Percentiles rank a stretch among this genome's conserved stretches.
phyloP scores from a whole-genome alignment of 2,113 vertebrate genomes.

The Entomyzon cyanotis region DNA sequence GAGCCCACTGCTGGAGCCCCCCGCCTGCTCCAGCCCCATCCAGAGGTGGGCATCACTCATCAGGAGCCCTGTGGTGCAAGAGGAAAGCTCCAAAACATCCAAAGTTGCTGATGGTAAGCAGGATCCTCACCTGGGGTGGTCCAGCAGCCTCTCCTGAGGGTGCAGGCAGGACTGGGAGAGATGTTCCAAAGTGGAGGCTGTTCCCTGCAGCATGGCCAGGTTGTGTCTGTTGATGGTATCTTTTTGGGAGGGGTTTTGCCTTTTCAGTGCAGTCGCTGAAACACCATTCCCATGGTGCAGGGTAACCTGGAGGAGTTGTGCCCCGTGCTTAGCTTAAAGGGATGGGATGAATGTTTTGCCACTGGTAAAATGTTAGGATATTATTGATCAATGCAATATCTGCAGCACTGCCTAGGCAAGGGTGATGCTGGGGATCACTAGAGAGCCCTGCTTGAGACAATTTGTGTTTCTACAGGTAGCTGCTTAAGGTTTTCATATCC shows the following conservation, averaged over 20 bases:
- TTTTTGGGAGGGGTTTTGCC: not conserved
- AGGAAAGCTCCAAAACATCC: not conserved
- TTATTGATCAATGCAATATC: fast-evolving
- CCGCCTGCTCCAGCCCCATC: not conserved
- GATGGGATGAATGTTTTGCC: not conserved
- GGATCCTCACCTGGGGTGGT: fast-evolving
- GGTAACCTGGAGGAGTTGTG: not conserved
- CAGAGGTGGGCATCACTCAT: not conserved
- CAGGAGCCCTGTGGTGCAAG: not conserved
- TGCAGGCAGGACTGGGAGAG: not conserved
- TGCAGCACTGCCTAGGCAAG: not conserved
- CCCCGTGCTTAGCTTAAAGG: not conserved
- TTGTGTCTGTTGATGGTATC: not conserved
- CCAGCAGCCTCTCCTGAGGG: not conserved
- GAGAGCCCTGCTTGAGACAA: not conserved
- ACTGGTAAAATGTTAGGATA: fast-evolving
- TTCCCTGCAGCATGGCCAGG: not conserved
- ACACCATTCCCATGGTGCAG: not conserved
- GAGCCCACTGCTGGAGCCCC: not conserved
- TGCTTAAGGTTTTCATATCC: not conserved
- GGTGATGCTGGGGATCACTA: not conserved
- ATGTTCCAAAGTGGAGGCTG: fast-evolving
- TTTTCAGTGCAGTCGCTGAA: not conserved
- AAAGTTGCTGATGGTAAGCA: conserved; percentile 60
- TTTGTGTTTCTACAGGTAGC: not conserved